Conservation (phyloP, 2,888 invertebrate species). For the Patella depressa region DNA sequence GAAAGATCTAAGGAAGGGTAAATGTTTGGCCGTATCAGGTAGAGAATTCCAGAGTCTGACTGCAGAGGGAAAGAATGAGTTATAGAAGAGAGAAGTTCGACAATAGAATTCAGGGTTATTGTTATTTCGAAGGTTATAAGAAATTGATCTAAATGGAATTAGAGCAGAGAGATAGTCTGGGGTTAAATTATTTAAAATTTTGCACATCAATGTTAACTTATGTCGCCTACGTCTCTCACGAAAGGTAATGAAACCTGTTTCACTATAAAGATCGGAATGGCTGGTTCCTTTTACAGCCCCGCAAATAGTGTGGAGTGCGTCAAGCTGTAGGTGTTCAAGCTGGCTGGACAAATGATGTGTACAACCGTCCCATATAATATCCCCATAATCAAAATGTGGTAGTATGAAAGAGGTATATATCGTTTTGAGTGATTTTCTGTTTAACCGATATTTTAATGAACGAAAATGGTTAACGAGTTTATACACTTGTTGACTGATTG, state of each 20-base stretch:
- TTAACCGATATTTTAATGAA: background rate
- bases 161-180: background rate
- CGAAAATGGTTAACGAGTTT: background rate
- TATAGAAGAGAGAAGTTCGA: background rate
- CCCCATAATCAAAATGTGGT: background rate
- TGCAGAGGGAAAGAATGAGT: background rate
- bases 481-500: background rate
- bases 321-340: background rate
- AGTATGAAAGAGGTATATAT: background rate
- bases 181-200: background rate
- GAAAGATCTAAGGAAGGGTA: background rate
- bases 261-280: background rate
- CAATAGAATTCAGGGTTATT: background rate
- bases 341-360: background rate
- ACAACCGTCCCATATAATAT: background rate
- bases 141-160: background rate
- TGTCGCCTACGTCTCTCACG: background rate
- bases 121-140: background rate
- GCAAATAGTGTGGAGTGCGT: background rate
- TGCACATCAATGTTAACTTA: background rate
- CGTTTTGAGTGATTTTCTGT: background rate
- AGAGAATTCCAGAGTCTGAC: conserved; percentile 5
- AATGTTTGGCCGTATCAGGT: background rate
- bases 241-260: background rate
- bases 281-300: background rate